A percentile compares a stretch with the other conserved stretches of the same genome.
Evolutionary conservation across 2,888 invertebrate genomes (phyloP).

Genomic region (Erebia ligea): DNA sequence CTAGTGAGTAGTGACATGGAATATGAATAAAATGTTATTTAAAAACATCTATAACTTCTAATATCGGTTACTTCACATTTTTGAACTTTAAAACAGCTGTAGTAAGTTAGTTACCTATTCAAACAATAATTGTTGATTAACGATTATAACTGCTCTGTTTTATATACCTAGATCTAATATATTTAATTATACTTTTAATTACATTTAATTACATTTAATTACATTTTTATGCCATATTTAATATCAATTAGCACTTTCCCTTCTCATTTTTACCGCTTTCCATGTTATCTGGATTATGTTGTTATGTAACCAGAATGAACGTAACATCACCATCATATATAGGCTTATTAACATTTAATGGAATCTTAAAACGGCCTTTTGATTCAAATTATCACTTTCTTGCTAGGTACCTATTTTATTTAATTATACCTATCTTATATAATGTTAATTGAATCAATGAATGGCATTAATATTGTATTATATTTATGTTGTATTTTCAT

Average conservation of each 20-base stretch:
- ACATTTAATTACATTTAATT: too few species aligned
- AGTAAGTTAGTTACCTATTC: neutral
- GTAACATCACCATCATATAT: conserved; percentile 27
- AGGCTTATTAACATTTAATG: conserved; percentile 32
- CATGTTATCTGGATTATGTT: conserved; percentile 32
- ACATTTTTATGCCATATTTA: conserved; percentile 23
- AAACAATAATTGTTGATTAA: neutral
- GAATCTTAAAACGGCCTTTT: neutral
- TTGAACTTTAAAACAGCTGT: too few species aligned
- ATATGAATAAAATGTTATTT: neutral
- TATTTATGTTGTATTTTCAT: neutral
- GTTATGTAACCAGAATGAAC: conserved; percentile 32
- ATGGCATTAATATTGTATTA: neutral
- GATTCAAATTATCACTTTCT: neutral
- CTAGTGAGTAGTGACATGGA: neutral
- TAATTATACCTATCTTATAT: neutral
- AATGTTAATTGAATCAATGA: neutral
- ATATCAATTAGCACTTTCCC: conserved; percentile 22
- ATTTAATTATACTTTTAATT: too few species aligned
- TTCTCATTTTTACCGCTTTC: conserved; percentile 44
- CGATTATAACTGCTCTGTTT: neutral
- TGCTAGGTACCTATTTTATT: neutral
- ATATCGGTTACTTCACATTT: too few species aligned
- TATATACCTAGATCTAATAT: too few species aligned
- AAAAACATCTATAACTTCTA: too few species aligned